Base-by-base conservation (phyloP, 53 echinoderm and acorn worm genomes). In the Holothuria leucospilota region DNA sequence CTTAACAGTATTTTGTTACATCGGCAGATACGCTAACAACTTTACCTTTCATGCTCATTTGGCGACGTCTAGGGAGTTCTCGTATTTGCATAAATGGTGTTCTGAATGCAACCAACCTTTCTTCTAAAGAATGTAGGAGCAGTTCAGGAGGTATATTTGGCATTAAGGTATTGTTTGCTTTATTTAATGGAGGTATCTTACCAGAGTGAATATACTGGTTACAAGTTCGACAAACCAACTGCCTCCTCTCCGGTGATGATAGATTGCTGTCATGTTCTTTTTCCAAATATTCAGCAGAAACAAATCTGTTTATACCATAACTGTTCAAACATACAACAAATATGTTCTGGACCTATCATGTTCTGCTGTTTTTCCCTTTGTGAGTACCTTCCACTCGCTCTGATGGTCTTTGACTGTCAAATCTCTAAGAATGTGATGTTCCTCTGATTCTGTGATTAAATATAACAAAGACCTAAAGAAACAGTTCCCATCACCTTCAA, bases 41-140 rank as follows among this genome's bases (percentile, higher is more conserved):
- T 61, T 62, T 82, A 2, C 88, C 82, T 62, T 82, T 82, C 2
- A 88, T 59, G 23, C 82, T 82, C 23, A 68, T 10, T 82, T 88
- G 88, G 29, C 69, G 69, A 13, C 82, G 82, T 88, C 82, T 82
- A 20, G 88, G 88, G 40, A 88, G 88, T 71, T 81, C 82, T 56
- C 70, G 40, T 13, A 88, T 82, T 70, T 88, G 69, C 88, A 88
- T 88, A 46, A 88, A 88, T 39, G 88, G 88, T 13, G 69, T 81
- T 70, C 88, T 68, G 16, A 81, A 18, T 20, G 88, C 82, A 58
- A 88, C 81, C 10, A 88, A 69, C 38, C 88, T 27, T 82, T 81
- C 82, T 62, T 88, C 88, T 5, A 87, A 28, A 11, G 67, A 62
- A 8, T 62, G 84, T 41, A 21, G 20, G 7, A 10, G 16, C 41